phyloP scores from a whole-genome alignment of 2,888 invertebrate genomes.

The Erebia aethiops region DNA sequence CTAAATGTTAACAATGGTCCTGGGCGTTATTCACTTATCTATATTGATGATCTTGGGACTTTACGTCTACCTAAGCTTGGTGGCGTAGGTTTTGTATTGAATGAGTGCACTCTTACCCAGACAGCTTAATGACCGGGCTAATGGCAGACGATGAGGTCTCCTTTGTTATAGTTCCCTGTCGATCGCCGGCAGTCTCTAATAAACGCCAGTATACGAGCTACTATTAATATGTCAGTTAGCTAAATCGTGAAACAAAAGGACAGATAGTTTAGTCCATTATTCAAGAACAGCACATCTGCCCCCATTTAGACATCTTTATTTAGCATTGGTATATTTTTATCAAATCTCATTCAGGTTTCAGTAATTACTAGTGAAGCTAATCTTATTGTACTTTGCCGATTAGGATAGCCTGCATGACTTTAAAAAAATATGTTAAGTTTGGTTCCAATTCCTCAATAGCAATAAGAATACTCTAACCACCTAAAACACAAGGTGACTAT shows the following conservation, averaged over 20 bases:
- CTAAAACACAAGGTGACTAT: too few relatives aligned
- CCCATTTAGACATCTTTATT: too few relatives aligned
- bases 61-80: slow-evolving; percentile 36
- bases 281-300: not conserved
- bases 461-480: too few relatives aligned
- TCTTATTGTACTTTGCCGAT: too few relatives aligned
- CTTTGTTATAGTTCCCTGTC: slow-evolving; percentile 53
- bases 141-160: slow-evolving; percentile 54
- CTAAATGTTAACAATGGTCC: slow-evolving; percentile 13
- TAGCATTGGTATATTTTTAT: too few relatives aligned
- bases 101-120: slow-evolving; percentile 54
- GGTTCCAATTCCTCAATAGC: too few relatives aligned
- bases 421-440: too few relatives aligned
- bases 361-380: too few relatives aligned
- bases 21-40: slow-evolving; percentile 24
- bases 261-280: slow-evolving; percentile 4
- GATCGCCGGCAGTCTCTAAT: slow-evolving; percentile 45
- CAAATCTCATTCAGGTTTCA: too few relatives aligned
- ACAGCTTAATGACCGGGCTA: slow-evolving; percentile 59
- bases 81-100: slow-evolving; percentile 34
- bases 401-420: too few relatives aligned
- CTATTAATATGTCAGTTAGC: slow-evolving; percentile 26
- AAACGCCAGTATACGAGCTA: slow-evolving; percentile 21
- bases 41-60: slow-evolving; percentile 33
- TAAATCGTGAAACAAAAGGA: slow-evolving; percentile 17